phyloP scores from a whole-genome alignment of 2,113 vertebrate genomes.

The Poecile atricapillus region DNA sequence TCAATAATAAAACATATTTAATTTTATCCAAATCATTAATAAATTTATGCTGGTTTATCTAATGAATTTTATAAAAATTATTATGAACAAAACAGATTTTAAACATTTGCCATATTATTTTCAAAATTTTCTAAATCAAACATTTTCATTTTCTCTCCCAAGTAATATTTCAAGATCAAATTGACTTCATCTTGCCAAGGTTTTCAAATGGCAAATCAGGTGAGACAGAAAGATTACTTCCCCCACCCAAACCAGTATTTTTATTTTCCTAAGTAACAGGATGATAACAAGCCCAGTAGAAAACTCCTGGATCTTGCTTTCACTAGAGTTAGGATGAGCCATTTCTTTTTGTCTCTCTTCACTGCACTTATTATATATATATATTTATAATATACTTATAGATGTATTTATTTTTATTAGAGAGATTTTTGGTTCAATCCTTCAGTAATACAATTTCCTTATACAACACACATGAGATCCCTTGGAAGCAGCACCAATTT shows the following conservation, averaged over 20 bases:
- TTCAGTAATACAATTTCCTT: neutral
- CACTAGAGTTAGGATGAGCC: neutral
- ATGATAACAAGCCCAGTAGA: neutral
- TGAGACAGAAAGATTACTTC: neutral
- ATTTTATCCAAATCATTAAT: neutral
- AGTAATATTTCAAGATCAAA: neutral
- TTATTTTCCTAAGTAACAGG: neutral
- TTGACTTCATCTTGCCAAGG: neutral
- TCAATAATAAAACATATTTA: neutral
- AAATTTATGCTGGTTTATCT: neutral
- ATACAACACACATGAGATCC: neutral
- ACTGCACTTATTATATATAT: neutral
- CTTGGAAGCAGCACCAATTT: neutral
- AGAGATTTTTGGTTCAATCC: neutral
- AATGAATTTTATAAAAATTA: neutral
- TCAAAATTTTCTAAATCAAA: neutral
- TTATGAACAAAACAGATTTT: neutral
- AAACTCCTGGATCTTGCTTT: neutral
- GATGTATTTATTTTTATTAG: too few relatives aligned
- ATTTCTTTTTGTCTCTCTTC: neutral
- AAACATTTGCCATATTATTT: neutral
- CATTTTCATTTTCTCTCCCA: neutral
- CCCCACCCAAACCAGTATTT: neutral
- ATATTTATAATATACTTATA: too few relatives aligned
- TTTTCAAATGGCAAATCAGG: neutral